phyloP scores from a whole-genome alignment of 2,888 invertebrate genomes.

The Nomada lathburiana region DNA sequence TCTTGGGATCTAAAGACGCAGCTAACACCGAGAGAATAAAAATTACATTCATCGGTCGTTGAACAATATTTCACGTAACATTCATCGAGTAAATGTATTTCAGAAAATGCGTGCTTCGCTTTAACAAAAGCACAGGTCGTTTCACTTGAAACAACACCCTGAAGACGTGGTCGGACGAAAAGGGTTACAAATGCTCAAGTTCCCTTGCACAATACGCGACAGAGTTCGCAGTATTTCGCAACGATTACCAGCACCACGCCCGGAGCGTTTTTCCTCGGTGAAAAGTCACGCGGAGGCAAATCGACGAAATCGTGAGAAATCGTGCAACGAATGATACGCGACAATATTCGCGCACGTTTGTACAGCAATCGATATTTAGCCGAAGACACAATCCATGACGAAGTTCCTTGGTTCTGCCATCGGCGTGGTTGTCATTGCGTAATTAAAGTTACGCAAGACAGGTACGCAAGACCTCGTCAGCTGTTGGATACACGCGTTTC shows the following conservation, averaged over 20 bases:
- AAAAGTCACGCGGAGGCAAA: not conserved
- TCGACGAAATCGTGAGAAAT: constrained; percentile 29
- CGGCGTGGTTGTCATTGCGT: constrained; percentile 56
- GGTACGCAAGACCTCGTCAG: constrained; percentile 59
- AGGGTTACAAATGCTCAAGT: constrained; percentile 28
- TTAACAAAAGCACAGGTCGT: too few relatives aligned
- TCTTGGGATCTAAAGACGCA: too few relatives aligned
- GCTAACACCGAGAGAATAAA: too few relatives aligned
- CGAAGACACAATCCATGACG: constrained; percentile 64
- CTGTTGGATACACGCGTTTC: constrained; percentile 56
- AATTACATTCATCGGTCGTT: too few relatives aligned
- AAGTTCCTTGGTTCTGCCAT: constrained; percentile 51
- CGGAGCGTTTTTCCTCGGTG: constrained; percentile 10
- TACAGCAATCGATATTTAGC: constrained; percentile 70
- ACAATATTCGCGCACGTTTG: constrained; percentile 45
- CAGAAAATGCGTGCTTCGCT: too few relatives aligned
- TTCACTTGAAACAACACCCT: too few relatives aligned
- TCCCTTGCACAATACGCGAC: constrained; percentile 47
- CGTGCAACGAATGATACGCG: constrained; percentile 32
- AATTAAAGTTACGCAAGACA: constrained; percentile 62
- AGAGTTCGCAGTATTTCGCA: constrained; percentile 48
- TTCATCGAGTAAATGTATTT: too few relatives aligned
- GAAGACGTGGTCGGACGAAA: constrained; percentile 21
- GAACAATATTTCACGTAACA: too few relatives aligned
- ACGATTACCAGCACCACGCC: constrained; percentile 11